Evolutionary conservation across 2,888 invertebrate species (phyloP), one percentile per base, ranked within the genome.

Genomic region (Dyspetes luteomarginatus): DNA sequence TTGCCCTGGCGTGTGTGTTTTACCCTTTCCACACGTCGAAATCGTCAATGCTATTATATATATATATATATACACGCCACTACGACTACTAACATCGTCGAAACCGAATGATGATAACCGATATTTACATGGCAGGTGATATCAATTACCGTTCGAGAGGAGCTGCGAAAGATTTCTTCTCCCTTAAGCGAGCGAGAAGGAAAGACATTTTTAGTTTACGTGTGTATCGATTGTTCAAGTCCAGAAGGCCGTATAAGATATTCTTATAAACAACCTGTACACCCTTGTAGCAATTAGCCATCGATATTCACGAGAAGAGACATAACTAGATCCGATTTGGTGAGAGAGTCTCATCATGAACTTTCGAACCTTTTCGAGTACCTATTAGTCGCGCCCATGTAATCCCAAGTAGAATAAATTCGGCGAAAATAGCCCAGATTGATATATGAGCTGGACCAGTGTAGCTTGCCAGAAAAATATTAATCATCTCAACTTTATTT

Each of bases 101-200:
- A 56, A 62, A 72, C 72, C 60, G 62, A 22, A 24, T 62, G 68
- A 65, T 73, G 77, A 84, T 77, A 90, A 87, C 90, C 88, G 85
- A 90, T 89, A 89, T 90, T 91, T 90, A 90, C 90, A 90, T 89
- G 90, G 90, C 90, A 90, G 91, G 91, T 91, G 91, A 91, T 91
- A 91, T 91, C 91, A 91, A 91, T 91, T 91, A 91, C 86, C 86
- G 83, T 76, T 76, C 82, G 79, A 78, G 86, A 88, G 87, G 86
- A 87, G 88, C 87, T 87, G 84, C 80, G 65, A 80, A 68, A 86
- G 73, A 87, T 88, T 74, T 74, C 83, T 12, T 9, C 36, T 12
- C 36, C 36, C 7, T 15, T 12, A 36, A 36, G 2, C 12, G 36
- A 9, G n/a, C n/a, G n/a, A n/a, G n/a, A n/a, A n/a, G n/a, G n/a